Conservation (phyloP, 1,140 invertebrate species). For the Lepidostoma basale region DNA sequence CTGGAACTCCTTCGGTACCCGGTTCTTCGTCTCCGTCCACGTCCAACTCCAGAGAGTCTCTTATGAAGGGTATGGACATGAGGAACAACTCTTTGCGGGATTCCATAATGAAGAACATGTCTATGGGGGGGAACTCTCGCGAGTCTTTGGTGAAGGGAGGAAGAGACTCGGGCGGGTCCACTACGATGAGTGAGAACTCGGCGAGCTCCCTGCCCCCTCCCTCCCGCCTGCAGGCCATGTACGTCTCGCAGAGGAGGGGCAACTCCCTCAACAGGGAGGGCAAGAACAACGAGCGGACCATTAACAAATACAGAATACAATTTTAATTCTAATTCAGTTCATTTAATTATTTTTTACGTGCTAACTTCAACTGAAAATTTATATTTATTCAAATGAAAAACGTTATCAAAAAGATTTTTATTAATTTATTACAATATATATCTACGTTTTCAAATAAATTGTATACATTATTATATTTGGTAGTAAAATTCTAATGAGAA, state of each 20-base stretch:
- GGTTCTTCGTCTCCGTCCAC: constrained; percentile 58
- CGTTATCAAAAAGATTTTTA: too few relatives aligned
- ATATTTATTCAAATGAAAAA: too few relatives aligned
- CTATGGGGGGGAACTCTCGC: constrained; percentile 40
- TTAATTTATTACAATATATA: too few relatives aligned
- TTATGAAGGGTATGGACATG: constrained; percentile 56
- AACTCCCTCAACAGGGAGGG: constrained; percentile 63
- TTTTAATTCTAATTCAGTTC: too few relatives aligned
- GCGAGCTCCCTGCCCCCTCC: constrained; percentile 66
- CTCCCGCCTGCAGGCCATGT: constrained; percentile 62
- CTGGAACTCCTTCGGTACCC: constrained; percentile 57
- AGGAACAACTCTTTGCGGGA: constrained; percentile 39
- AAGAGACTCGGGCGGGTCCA: constrained; percentile 59
- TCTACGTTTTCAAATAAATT: too few relatives aligned
- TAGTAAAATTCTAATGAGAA: too few relatives aligned
- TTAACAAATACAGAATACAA: constrained; percentile 72
- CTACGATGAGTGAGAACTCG: constrained; percentile 63
- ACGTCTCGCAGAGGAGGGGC: constrained; percentile 62
- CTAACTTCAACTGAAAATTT: too few relatives aligned
- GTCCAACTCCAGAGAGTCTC: constrained; percentile 57
- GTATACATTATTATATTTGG: too few relatives aligned
- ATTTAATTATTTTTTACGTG: too few relatives aligned
- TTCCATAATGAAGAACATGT: constrained; percentile 44
- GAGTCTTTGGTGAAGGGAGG: constrained; percentile 58
- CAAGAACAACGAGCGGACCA: constrained; percentile 58